Base-by-base conservation (phyloP, 2,888 invertebrate genomes). In the Idaea dimidiata region DNA sequence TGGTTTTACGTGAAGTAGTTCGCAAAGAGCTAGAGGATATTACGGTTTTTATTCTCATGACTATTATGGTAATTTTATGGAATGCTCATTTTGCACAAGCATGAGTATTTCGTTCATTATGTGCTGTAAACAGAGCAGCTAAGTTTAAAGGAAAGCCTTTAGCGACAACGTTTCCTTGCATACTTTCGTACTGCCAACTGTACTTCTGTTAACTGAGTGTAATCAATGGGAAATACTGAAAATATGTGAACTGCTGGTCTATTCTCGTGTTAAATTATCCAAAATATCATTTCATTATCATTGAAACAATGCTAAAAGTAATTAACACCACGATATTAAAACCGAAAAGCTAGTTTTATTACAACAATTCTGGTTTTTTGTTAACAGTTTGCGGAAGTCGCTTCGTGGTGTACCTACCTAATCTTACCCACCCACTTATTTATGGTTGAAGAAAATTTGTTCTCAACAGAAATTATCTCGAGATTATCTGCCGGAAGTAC, bases 31-130 rank as follows among this genome's bases (percentile, higher is more conserved):
- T 43, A 43, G n/a, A n/a, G 43, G 43, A 14, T 43, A 43, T 43
- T 43, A 43, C 43, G 43, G 43, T 43, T 43, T 43, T 18, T 56
- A n/a, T n/a, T 17, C 18, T 56, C 18, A 56, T 56, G 18, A 56
- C 16, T 14, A 56, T 43, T 43, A 17, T 56, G 56, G 56, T 18
- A 18, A 56, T 56, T 6, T 56, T 14, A 56, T 18, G 56, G 56
- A 10, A 17, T 18, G 56, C 18, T 56, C 18, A 56, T 56, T 56
- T 56, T 56, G 18, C 56, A 56, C 17, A 18, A 56, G 18, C 18
- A 2, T 56, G 10, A 56, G 18, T 56, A 56, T 56, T 43, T 14
- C 14, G 8, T 43, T 14, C 43, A 2, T 43, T 43, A 43, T 10
- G 43, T 43, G 43, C 43, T 43, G 43, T 43, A 43, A 33, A 43